A percentile compares a stretch with the other conserved stretches of the same genome.
Conservation (phyloP, 2,113 vertebrate species). For the Centropus bengalensis region DNA sequence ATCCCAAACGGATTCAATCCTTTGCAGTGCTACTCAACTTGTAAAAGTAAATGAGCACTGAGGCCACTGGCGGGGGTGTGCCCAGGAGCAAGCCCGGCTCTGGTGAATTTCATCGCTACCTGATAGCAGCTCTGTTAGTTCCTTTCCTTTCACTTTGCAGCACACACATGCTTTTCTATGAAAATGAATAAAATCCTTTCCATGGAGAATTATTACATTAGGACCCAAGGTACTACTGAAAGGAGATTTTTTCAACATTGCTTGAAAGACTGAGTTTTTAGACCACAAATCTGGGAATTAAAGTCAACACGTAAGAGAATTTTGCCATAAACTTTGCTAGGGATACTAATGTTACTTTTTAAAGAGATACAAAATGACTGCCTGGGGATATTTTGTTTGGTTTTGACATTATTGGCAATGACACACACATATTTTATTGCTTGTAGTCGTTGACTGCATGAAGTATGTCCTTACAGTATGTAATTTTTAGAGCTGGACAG, state of each 20-base stretch:
- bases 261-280: neutral
- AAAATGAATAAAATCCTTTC: neutral
- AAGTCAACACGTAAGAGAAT: neutral
- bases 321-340: neutral
- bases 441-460: neutral
- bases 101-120: neutral
- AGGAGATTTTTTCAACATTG: neutral
- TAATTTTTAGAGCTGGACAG: slow-evolving; percentile 38
- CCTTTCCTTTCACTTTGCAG: neutral
- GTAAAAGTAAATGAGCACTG: neutral
- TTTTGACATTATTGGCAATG: neutral
- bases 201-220: neutral
- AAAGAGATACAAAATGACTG: neutral
- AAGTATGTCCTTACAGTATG: neutral
- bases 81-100: neutral
- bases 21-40: accelerated
- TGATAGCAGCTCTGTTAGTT: neutral
- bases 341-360: neutral
- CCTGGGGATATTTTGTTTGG: neutral
- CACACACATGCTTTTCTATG: neutral
- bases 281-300: neutral
- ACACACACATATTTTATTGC: neutral
- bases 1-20: accelerated
- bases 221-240: neutral
- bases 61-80: neutral